Conservation (phyloP, 2,888 invertebrate genomes). For the Pachycephus smyrnensis region DNA sequence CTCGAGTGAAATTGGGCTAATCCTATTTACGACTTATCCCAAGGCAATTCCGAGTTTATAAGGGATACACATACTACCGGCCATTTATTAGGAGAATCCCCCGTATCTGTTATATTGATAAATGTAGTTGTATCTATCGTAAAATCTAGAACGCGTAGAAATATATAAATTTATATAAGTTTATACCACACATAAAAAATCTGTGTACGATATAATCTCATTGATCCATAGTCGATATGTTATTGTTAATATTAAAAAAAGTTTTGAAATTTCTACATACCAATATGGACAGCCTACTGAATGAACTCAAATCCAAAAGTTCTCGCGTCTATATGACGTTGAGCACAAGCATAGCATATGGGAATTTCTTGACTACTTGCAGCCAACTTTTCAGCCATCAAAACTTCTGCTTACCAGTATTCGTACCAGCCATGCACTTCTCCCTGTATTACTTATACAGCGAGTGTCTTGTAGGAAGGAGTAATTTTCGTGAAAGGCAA, state of each 20-base stretch:
- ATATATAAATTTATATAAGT: not conserved
- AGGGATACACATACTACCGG: not conserved
- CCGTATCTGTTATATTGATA: not conserved
- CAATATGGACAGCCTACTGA: not conserved
- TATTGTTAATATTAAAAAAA: not conserved
- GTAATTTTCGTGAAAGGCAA: not conserved
- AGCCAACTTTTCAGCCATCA: not conserved
- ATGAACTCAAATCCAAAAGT: not conserved
- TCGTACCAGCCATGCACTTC: not conserved
- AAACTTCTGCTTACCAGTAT: not conserved
- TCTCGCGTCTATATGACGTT: not conserved
- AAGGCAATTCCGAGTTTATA: conserved; percentile 23
- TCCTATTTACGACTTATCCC: conserved; percentile 24
- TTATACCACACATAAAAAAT: too few species aligned
- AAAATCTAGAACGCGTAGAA: not conserved
- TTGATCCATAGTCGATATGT: not conserved
- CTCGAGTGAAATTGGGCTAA: conserved; percentile 19
- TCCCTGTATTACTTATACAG: not conserved
- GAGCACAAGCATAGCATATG: not conserved
- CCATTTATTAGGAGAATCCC: not conserved
- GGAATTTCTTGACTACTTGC: not conserved
- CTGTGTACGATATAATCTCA: too few species aligned
- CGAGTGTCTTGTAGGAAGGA: not conserved
- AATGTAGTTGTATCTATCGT: not conserved
- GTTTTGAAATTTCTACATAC: not conserved